These are phyloP conservation scores for Cecidostiba fungosa DNA, from an alignment of 2,888 invertebrate genomes.

Conservation along the genomic window DNA sequence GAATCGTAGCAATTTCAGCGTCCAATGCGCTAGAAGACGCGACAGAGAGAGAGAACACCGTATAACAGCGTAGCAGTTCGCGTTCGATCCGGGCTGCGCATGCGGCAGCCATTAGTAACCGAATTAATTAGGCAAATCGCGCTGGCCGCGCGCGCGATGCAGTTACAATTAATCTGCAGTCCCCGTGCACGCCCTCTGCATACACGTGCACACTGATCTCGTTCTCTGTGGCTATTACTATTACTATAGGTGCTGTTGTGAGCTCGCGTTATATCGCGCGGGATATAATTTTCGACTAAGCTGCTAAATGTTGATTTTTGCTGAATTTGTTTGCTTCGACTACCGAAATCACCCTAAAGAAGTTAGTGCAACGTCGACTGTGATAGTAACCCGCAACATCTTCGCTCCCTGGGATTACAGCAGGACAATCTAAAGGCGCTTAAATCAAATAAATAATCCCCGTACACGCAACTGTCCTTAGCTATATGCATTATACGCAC, in stretches of 20 bases:
- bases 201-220: not conserved
- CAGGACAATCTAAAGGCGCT: conserved; percentile 14
- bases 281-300: conserved; percentile 2
- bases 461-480: not conserved
- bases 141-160: conserved; percentile 70
- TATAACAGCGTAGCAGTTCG: not conserved
- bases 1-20: conserved; percentile 57
- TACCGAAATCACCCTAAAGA: no score
- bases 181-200: conserved; percentile 43
- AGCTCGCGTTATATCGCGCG: not conserved
- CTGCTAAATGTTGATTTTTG: not conserved
- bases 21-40: conserved; percentile 18
- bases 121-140: conserved; percentile 79
- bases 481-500: not conserved
- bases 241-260: conserved; percentile 17
- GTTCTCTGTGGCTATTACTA: conserved; percentile 26
- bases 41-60: conserved; percentile 8
- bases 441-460: conserved; percentile 52
- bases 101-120: conserved; percentile 76
- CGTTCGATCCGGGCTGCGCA: conserved; percentile 18
- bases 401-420: not conserved
- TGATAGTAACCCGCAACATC: not conserved
- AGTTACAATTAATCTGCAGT: conserved; percentile 79
- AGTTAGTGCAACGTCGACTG: no score
- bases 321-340: not conserved